Conservation (phyloP, 2,113 vertebrate species). For the Neotoma lepida region DNA sequence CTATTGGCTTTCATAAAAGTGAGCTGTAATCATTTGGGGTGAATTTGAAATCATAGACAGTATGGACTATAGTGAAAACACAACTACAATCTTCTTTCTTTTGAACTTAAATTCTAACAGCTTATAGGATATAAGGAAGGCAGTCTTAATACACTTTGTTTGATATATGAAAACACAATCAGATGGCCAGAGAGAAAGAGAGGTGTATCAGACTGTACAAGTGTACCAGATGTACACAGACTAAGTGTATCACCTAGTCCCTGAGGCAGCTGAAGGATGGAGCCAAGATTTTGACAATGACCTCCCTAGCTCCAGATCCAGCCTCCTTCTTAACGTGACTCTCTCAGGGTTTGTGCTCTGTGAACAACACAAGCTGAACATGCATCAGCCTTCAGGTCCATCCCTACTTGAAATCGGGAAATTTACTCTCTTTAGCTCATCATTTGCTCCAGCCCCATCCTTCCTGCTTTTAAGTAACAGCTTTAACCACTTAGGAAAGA, state of each 20-base stretch:
- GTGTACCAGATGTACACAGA: neutral
- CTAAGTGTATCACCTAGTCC: accelerated
- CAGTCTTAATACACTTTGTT: neutral
- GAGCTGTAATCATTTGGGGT: too few relatives aligned
- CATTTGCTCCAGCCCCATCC: neutral
- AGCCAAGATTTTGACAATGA: neutral
- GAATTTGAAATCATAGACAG: neutral
- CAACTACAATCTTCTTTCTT: neutral
- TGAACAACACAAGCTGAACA: neutral
- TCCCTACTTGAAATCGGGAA: neutral
- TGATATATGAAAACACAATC: neutral
- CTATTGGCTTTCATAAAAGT: neutral
- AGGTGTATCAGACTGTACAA: neutral
- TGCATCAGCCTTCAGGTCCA: neutral
- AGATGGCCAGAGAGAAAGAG: neutral
- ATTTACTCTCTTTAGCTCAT: neutral
- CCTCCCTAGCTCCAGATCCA: neutral
- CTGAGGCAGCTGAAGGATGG: neutral
- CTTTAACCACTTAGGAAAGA: constrained; percentile 27
- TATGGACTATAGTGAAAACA: neutral
- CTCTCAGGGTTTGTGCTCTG: neutral
- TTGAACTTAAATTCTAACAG: neutral
- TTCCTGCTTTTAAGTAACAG: constrained; percentile 19
- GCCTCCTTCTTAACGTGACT: neutral
- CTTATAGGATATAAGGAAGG: neutral